Percentiles rank a stretch among this genome's conserved stretches.
Conservation (phyloP, 1,140 invertebrate genomes). For the Drosophila lacertosa region DNA sequence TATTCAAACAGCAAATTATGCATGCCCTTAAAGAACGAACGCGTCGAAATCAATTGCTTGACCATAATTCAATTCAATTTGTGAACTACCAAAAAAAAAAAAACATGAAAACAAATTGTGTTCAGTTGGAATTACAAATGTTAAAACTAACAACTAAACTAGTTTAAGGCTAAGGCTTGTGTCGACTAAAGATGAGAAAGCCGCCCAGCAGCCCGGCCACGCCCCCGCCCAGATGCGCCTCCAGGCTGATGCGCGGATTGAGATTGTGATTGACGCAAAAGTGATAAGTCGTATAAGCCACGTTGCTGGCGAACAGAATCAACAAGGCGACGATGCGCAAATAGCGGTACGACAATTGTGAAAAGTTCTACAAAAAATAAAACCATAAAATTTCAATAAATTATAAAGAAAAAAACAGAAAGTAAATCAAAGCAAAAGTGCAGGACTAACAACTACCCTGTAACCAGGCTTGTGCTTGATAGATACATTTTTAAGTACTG, state of each 20-base stretch:
- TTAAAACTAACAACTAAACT: conserved; percentile 5
- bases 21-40: conserved; percentile 24
- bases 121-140: conserved; percentile 29
- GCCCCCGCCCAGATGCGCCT: conserved; percentile 92
- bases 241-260: conserved; percentile 88
- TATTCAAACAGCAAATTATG: conserved; percentile 20
- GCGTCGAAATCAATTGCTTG: conserved; percentile 5
- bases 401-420: conserved; percentile 17
- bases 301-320: conserved; percentile 87
- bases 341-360: conserved; percentile 86
- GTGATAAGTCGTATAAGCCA: conserved; percentile 82
- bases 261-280: conserved; percentile 84
- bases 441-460: not conserved
- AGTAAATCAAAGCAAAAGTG: not conserved
- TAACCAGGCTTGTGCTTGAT: too few relatives aligned
- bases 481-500: too few relatives aligned
- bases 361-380: conserved; percentile 86
- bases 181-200: conserved; percentile 87
- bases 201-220: conserved; percentile 91
- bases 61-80: conserved; percentile 14
- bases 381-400: too few relatives aligned
- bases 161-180: conserved; percentile 10
- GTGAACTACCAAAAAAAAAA: conserved; percentile 7
- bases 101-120: not conserved
- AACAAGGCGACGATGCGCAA: conserved; percentile 86